A percentile compares a stretch with the other conserved stretches of the same genome.
Evolutionary conservation across 2,888 invertebrate genomes (phyloP).

Genomic region (Sialis lutaria): DNA sequence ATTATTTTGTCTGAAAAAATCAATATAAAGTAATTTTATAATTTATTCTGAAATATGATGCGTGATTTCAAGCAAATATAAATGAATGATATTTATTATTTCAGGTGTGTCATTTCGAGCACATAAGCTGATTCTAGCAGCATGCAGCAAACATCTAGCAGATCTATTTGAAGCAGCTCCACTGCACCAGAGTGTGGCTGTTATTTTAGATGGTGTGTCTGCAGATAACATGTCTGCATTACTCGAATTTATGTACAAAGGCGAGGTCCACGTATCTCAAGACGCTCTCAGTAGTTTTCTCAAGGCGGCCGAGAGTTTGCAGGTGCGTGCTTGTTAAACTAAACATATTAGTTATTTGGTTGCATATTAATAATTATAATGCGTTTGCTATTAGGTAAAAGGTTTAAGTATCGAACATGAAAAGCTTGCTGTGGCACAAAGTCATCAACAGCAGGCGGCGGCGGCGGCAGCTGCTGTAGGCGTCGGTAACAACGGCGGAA

Average conservation of each 20-base stretch:
- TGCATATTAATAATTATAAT: neutral
- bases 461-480: conserved; percentile 5
- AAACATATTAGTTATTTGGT: neutral
- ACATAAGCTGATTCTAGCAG: conserved; percentile 79
- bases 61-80: too few species aligned
- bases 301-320: conserved; percentile 79
- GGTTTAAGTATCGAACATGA: conserved; percentile 62
- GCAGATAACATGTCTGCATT: conserved; percentile 82
- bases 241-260: conserved; percentile 87
- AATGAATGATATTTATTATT: conserved; percentile 14
- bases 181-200: conserved; percentile 55
- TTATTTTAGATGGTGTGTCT: conserved; percentile 77
- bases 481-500: conserved; percentile 19
- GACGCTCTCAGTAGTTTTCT: conserved; percentile 81
- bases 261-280: conserved; percentile 84
- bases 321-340: conserved; percentile 44
- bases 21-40: too few species aligned
- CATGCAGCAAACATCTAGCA: conserved; percentile 85
- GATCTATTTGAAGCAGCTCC: conserved; percentile 81
- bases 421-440: conserved; percentile 40
- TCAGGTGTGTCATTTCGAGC: conserved; percentile 80
- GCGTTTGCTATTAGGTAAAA: conserved; percentile 37
- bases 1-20: too few species aligned
- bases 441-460: conserved; percentile 20
- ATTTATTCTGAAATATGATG: too few species aligned